Conservation (phyloP, 92 coral and sea anemone genomes). For the Pocillopora grandis region DNA sequence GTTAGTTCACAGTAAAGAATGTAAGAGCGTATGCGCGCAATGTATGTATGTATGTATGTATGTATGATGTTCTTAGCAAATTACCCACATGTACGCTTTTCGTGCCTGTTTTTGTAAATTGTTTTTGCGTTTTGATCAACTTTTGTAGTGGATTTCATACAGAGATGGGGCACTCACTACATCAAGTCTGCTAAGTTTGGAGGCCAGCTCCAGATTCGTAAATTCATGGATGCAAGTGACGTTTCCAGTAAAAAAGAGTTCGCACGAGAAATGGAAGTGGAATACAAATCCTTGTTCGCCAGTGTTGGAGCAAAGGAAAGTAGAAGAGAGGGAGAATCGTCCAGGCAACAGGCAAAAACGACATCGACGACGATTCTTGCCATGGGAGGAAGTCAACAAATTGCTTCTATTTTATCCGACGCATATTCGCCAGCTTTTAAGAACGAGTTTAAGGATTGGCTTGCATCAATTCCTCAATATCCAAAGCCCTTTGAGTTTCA, state of each 20-base stretch:
- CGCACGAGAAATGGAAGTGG: slow-evolving; percentile 53
- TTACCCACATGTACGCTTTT: neutral
- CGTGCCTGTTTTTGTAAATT: neutral
- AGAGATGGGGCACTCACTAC: slow-evolving; percentile 60
- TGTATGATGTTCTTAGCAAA: too few relatives aligned
- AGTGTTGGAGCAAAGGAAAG: slow-evolving; percentile 63
- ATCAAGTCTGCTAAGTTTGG: slow-evolving; percentile 64
- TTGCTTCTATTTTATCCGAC: slow-evolving; percentile 55
- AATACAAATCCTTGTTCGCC: slow-evolving; percentile 51
- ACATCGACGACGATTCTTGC: slow-evolving; percentile 53
- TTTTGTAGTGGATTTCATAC: slow-evolving; percentile 35
- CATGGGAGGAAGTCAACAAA: slow-evolving; percentile 53
- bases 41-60: too few relatives aligned
- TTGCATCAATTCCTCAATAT: slow-evolving; percentile 48
- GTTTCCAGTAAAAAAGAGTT: slow-evolving; percentile 42
- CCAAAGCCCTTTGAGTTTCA: slow-evolving; percentile 62
- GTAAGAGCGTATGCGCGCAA: too few relatives aligned
- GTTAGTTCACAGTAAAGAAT: too few relatives aligned
- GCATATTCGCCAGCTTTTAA: slow-evolving; percentile 58
- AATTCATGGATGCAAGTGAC: slow-evolving; percentile 41
- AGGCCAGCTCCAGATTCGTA: slow-evolving; percentile 57
- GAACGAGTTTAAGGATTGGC: slow-evolving; percentile 52
- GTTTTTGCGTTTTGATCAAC: neutral
- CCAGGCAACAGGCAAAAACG: slow-evolving; percentile 30
- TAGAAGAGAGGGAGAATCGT: slow-evolving; percentile 24